A percentile compares a stretch with the other conserved stretches of the same genome.
phyloP scores from a whole-genome alignment of 1,140 invertebrate genomes.

The Drosophila aff. region DNA sequence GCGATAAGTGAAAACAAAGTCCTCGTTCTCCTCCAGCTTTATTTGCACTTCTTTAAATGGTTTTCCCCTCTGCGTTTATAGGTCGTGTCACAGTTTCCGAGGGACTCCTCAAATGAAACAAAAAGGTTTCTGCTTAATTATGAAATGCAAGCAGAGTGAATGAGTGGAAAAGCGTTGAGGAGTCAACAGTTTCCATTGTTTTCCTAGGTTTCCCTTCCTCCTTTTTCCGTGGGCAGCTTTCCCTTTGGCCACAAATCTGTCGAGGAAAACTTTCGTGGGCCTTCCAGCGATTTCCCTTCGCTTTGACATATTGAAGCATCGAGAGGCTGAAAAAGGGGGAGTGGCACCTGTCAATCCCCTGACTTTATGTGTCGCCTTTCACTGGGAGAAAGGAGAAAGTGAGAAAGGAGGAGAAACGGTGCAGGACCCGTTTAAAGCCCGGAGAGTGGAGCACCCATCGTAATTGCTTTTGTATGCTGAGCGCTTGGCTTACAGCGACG shows the following conservation, averaged over 20 bases:
- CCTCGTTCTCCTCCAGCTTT: background rate
- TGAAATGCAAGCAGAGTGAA: slow-evolving; percentile 50
- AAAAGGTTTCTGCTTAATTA: slow-evolving; percentile 45
- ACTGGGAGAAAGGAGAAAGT: slow-evolving; percentile 5
- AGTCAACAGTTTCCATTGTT: slow-evolving; percentile 26
- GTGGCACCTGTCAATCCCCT: slow-evolving; percentile 40
- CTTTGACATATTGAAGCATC: slow-evolving; percentile 38
- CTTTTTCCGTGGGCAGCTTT: background rate
- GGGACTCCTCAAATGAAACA: background rate
- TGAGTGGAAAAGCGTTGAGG: background rate
- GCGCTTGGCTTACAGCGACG: slow-evolving; percentile 45
- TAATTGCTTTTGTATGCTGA: slow-evolving; percentile 70
- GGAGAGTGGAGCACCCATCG: slow-evolving; percentile 35
- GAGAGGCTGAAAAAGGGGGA: slow-evolving; percentile 6
- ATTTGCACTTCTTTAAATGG: slow-evolving; percentile 32
- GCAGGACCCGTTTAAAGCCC: slow-evolving; percentile 17
- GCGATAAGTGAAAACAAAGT: slow-evolving; percentile 54
- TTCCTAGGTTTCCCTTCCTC: slow-evolving; percentile 1
- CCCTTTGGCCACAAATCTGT: slow-evolving; percentile 25
- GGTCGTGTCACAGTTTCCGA: slow-evolving; percentile 51
- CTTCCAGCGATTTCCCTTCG: slow-evolving; percentile 25
- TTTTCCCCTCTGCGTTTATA: slow-evolving; percentile 16
- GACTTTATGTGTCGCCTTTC: slow-evolving; percentile 15
- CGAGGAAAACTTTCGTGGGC: slow-evolving; percentile 24
- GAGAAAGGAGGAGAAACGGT: too few relatives aligned